Percentiles rank a stretch among this genome's conserved stretches.
Conservation (phyloP, 2,797 vertebrate genomes). For the Tapirus indicus region DNA sequence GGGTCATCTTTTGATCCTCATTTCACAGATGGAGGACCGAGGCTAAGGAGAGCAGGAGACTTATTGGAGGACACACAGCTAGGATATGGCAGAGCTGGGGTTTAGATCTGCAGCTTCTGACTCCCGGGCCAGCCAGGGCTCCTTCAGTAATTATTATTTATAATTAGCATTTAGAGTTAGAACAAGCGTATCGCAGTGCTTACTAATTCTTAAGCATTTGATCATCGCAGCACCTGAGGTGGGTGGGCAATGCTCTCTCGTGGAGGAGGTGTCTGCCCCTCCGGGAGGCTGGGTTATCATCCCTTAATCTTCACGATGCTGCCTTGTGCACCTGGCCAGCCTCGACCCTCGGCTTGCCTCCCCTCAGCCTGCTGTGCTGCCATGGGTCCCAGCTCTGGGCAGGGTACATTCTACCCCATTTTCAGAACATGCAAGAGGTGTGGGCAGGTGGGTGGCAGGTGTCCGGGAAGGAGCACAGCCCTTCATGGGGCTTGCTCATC, state of each 20-base stretch:
- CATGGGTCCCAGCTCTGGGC: neutral
- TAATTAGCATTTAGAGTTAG: neutral
- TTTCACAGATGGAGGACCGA: neutral
- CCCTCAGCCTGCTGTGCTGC: neutral
- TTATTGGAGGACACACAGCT: neutral
- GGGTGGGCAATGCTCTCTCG: neutral
- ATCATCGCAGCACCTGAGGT: neutral
- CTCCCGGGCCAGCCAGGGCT: neutral
- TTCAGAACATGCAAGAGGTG: neutral
- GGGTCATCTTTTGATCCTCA: neutral
- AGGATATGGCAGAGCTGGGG: neutral
- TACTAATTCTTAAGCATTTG: neutral
- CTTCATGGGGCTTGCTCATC: neutral
- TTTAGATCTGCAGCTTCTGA: neutral
- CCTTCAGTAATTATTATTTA: neutral
- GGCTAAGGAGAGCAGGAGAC: neutral
- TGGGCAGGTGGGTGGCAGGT: neutral
- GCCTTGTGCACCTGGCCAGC: neutral
- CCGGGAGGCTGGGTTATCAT: neutral
- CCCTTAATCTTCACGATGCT: neutral
- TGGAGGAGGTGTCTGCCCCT: neutral
- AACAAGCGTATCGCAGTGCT: neutral
- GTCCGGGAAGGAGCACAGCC: conserved; percentile 26
- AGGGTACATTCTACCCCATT: neutral
- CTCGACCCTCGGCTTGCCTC: neutral